Conservation (phyloP, 2,888 invertebrate genomes). For the Portevinia maculata region DNA sequence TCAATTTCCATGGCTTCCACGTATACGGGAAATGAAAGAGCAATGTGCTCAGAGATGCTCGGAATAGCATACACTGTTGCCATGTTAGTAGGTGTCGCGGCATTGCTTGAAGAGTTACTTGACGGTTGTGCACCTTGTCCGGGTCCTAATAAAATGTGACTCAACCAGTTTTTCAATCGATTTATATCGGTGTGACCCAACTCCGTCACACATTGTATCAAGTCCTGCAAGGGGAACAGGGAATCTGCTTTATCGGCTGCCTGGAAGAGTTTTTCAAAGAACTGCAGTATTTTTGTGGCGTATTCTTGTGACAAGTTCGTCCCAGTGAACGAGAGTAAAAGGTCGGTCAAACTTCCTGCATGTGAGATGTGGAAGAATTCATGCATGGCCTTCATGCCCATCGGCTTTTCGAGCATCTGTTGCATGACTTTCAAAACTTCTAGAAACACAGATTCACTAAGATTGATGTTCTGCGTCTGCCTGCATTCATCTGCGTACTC, state of each 20-base stretch:
- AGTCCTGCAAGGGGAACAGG: slow-evolving; percentile 86
- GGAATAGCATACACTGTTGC: slow-evolving; percentile 82
- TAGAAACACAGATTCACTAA: slow-evolving; percentile 80
- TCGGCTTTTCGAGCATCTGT: slow-evolving; percentile 91
- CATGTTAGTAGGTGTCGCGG: slow-evolving; percentile 84
- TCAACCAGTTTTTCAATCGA: slow-evolving; percentile 86
- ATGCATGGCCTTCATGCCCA: slow-evolving; percentile 92
- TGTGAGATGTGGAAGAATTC: slow-evolving; percentile 89
- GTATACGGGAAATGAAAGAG: slow-evolving; percentile 77
- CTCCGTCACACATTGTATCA: slow-evolving; percentile 87
- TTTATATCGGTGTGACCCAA: slow-evolving; percentile 86
- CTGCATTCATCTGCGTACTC: slow-evolving; percentile 84
- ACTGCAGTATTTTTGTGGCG: slow-evolving; percentile 90
- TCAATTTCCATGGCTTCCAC: slow-evolving; percentile 83
- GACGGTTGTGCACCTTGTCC: slow-evolving; percentile 79
- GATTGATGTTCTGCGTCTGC: slow-evolving; percentile 76
- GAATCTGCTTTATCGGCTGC: slow-evolving; percentile 86
- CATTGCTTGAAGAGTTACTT: slow-evolving; percentile 84
- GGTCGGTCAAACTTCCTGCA: slow-evolving; percentile 88
- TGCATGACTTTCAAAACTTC: slow-evolving; percentile 90
- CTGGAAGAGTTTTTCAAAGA: slow-evolving; percentile 90
- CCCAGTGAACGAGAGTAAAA: slow-evolving; percentile 91
- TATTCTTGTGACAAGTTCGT: slow-evolving; percentile 88
- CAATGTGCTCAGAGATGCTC: slow-evolving; percentile 82
- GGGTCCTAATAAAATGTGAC: slow-evolving; percentile 87